phyloP scores from a whole-genome alignment of 2,888 invertebrate genomes.

The Drosophila picticornis region DNA sequence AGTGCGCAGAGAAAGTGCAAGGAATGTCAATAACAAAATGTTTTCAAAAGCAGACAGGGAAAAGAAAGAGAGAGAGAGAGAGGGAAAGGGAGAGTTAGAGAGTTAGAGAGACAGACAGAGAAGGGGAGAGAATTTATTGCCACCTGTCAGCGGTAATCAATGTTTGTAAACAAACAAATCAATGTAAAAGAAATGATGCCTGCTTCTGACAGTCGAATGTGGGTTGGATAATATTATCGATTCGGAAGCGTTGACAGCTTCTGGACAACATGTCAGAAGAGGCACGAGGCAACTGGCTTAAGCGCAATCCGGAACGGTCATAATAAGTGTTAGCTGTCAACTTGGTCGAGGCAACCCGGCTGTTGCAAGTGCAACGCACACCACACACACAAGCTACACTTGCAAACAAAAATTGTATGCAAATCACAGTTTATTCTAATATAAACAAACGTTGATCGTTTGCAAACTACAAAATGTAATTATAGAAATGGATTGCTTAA shows the following conservation, averaged over 20 bases:
- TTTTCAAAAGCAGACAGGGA: neutral
- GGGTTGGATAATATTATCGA: slow-evolving; percentile 5
- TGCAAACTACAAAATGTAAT: neutral
- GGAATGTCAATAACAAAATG: neutral
- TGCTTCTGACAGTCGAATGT: neutral
- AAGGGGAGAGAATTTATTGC: neutral
- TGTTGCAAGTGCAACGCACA: neutral
- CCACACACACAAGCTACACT: neutral
- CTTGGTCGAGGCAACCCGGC: neutral
- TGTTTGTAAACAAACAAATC: slow-evolving; percentile 3
- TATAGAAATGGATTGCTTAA: neutral
- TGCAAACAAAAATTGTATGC: neutral
- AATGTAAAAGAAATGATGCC: neutral
- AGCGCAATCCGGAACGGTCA: too few relatives aligned
- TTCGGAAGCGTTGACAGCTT: neutral
- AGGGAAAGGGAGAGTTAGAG: neutral
- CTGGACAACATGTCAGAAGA: neutral
- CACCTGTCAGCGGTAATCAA: slow-evolving; percentile 4
- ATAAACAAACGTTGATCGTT: neutral
- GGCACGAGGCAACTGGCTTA: neutral
- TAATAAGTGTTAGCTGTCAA: neutral
- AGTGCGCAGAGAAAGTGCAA: neutral
- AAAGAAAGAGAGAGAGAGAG: neutral
- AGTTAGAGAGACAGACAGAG: neutral
- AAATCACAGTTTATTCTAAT: neutral